Percentiles rank a stretch among this genome's conserved stretches.
phyloP scores from a whole-genome alignment of 2,888 invertebrate species.

The Phrixothrix hirtus region DNA sequence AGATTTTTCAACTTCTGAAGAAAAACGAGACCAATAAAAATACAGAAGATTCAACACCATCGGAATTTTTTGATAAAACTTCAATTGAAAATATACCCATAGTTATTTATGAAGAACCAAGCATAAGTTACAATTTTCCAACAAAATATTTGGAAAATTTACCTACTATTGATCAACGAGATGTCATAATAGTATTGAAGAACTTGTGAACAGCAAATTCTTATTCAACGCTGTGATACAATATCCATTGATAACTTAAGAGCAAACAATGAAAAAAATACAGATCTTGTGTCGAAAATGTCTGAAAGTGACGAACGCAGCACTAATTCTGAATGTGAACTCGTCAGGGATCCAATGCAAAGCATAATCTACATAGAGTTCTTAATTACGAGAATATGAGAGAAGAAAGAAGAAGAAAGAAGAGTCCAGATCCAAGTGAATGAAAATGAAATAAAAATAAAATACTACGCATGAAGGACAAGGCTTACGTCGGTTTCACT shows the following conservation, averaged over 20 bases:
- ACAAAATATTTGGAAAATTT: not conserved
- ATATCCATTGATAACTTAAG: not conserved
- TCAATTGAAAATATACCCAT: not conserved
- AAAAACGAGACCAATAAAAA: no score
- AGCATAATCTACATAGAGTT: no score
- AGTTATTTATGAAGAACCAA: no score
- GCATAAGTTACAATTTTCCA: not conserved
- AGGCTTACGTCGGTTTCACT: constrained; percentile 1
- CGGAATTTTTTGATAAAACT: not conserved
- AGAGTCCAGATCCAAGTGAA: not conserved
- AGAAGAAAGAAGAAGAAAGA: constrained; percentile 3
- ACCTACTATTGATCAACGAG: not conserved
- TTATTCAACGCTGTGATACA: no score
- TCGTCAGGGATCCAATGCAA: not conserved
- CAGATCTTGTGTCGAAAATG: not conserved
- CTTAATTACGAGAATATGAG: constrained; percentile 1
- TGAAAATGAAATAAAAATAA: constrained; percentile 7
- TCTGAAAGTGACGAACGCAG: not conserved
- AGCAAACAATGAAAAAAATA: constrained; percentile 1
- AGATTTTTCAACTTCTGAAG: no score
- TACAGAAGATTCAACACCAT: not conserved
- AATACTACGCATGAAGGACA: constrained; percentile 2
- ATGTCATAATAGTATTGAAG: no score
- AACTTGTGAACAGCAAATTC: no score
- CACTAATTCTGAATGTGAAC: constrained; percentile 1